phyloP scores from a whole-genome alignment of 2,888 invertebrate species.

The Xestia sexstrigata region DNA sequence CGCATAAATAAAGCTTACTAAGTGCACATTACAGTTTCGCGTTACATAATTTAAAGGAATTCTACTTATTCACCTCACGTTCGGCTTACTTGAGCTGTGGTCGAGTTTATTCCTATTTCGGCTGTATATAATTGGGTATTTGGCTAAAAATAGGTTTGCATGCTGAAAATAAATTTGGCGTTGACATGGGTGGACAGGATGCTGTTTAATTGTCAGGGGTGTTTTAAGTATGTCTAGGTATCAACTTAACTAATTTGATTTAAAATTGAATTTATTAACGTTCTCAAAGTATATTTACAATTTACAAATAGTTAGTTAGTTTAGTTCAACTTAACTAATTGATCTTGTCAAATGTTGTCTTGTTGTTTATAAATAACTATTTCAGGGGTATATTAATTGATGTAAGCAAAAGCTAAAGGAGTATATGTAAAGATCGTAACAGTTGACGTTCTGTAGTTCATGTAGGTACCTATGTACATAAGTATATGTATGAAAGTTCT shows the following conservation, averaged over 20 bases:
- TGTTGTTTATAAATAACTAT: neutral
- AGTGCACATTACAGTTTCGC: conserved; percentile 51
- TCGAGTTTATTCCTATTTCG: conserved; percentile 37
- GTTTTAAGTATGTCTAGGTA: neutral
- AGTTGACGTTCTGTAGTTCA: neutral
- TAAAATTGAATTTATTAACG: too few relatives aligned
- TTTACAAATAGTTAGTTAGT: too few relatives aligned
- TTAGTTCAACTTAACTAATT: neutral
- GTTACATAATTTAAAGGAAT: conserved; percentile 62
- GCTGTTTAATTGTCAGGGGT: neutral
- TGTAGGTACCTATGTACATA: neutral
- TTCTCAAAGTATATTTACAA: too few relatives aligned
- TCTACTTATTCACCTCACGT: conserved; percentile 62
- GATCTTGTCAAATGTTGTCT: neutral
- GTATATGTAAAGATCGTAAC: neutral
- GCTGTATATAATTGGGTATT: conserved; percentile 26
- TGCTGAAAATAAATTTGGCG: neutral
- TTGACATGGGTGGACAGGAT: neutral
- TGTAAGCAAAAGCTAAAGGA: neutral
- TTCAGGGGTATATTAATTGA: neutral
- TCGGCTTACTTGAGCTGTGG: conserved; percentile 46
- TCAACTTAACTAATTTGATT: neutral
- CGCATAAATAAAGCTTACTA: conserved; percentile 48
- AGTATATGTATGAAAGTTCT: too few relatives aligned
- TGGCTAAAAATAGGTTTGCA: neutral